phyloP scores from a whole-genome alignment of 2,113 vertebrate genomes.

The Genyomyrus donnyi region DNA sequence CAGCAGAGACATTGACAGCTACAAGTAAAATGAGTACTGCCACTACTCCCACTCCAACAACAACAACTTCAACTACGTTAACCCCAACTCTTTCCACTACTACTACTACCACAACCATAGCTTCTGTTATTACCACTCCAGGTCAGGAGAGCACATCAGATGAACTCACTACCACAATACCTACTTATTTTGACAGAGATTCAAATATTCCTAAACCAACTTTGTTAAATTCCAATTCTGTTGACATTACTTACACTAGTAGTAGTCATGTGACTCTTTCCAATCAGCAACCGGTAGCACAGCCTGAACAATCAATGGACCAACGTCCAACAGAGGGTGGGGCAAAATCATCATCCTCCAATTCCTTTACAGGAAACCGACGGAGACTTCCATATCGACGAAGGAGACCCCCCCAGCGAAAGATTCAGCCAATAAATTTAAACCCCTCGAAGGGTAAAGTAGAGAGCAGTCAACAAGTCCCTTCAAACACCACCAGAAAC shows the following conservation, averaged over 20 bases:
- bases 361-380: slow-evolving; percentile 39
- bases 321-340: slow-evolving; percentile 29
- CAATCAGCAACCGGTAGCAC: slow-evolving; percentile 18
- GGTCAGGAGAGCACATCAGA: neutral
- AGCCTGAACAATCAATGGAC: slow-evolving; percentile 27
- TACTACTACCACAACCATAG: slow-evolving; percentile 5
- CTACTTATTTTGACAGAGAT: slow-evolving; percentile 2
- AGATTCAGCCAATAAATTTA: slow-evolving; percentile 28
- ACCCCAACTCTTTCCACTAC: slow-evolving; percentile 4
- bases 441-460: slow-evolving; percentile 28
- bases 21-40: slow-evolving; percentile 28
- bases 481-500: slow-evolving; percentile 16
- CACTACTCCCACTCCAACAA: slow-evolving; percentile 1
- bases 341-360: slow-evolving; percentile 24
- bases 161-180: slow-evolving; percentile 9
- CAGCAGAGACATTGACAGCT: slow-evolving; percentile 5
- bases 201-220: slow-evolving; percentile 19
- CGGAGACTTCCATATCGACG: slow-evolving; percentile 50
- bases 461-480: slow-evolving; percentile 28
- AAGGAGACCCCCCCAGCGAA: slow-evolving; percentile 47
- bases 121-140: neutral
- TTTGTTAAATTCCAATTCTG: slow-evolving; percentile 10
- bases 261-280: neutral
- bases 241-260: slow-evolving; percentile 18
- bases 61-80: slow-evolving; percentile 5